Percentiles rank a stretch among this genome's conserved stretches.
These are phyloP conservation scores for Agrotis exclamationis DNA, from an alignment of 2,888 invertebrate species.

Conservation along the genomic window DNA sequence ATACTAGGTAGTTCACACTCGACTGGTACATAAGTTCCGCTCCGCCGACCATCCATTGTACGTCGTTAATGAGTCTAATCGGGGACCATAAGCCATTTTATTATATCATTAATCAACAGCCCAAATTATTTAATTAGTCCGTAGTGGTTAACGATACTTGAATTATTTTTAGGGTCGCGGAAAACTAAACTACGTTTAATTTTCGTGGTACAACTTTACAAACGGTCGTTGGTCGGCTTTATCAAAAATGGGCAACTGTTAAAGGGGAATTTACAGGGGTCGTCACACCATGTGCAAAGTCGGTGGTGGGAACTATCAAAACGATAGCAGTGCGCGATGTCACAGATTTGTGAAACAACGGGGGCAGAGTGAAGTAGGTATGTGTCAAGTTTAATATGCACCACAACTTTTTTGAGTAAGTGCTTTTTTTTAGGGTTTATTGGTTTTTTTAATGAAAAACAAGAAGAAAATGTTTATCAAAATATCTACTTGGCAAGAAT, in stretches of 20 bases:
- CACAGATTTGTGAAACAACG: too few species aligned
- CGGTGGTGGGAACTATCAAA: too few species aligned
- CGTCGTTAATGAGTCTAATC: constrained; percentile 76
- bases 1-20: constrained; percentile 82
- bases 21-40: constrained; percentile 83
- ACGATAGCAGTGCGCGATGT: too few species aligned
- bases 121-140: constrained; percentile 60
- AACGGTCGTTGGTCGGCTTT: neutral
- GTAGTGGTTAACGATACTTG: constrained; percentile 16
- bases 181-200: neutral
- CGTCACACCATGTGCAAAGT: too few species aligned
- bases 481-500: too few species aligned
- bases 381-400: too few species aligned
- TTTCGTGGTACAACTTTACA: neutral
- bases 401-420: too few species aligned
- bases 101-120: constrained; percentile 64
- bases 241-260: neutral
- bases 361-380: too few species aligned
- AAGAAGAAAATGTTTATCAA: too few species aligned
- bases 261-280: too few species aligned
- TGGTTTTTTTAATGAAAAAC: too few species aligned
- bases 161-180: neutral
- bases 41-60: constrained; percentile 79
- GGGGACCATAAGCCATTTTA: constrained; percentile 72
- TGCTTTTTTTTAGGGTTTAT: too few species aligned